Evolutionary conservation across 2,888 invertebrate genomes (phyloP).

Genomic region (Volucella inanis): DNA sequence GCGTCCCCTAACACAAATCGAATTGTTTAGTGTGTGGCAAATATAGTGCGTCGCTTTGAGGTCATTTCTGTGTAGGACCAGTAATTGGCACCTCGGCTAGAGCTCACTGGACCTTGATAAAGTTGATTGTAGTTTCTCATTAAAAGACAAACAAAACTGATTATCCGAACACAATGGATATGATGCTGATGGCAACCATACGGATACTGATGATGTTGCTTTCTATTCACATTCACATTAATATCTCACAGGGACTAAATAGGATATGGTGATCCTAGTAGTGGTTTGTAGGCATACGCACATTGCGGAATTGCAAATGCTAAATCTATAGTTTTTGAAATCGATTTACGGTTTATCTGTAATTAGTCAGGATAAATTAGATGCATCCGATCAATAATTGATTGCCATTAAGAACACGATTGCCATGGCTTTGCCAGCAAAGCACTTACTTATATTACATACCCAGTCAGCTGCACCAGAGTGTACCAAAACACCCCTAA

Average conservation of each 20-base stretch:
- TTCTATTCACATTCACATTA: neutral
- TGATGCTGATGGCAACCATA: constrained; percentile 9
- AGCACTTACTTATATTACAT: neutral
- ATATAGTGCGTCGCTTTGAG: neutral
- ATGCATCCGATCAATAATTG: constrained; percentile 65
- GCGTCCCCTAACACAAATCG: neutral
- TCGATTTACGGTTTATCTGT: constrained; percentile 61
- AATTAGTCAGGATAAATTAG: constrained; percentile 61
- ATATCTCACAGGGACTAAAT: neutral
- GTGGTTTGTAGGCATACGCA: neutral
- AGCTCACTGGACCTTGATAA: no score
- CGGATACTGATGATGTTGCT: constrained; percentile 1
- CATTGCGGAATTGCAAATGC: neutral
- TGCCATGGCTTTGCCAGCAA: constrained; percentile 50
- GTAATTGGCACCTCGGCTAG: constrained; percentile 9
- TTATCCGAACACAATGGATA: constrained; percentile 6
- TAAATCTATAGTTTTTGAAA: constrained; percentile 21
- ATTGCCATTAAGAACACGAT: constrained; percentile 56
- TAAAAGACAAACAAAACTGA: constrained; percentile 37
- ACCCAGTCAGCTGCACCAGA: no score
- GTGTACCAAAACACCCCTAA: neutral
- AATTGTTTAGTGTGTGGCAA: constrained; percentile 14
- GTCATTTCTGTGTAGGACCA: constrained; percentile 4
- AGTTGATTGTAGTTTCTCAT: neutral
- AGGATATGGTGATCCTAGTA: neutral